A percentile compares a stretch with the other conserved stretches of the same genome.
Evolutionary conservation across 2,888 invertebrate species (phyloP).

Genomic region (Eupelmus urozonus): DNA sequence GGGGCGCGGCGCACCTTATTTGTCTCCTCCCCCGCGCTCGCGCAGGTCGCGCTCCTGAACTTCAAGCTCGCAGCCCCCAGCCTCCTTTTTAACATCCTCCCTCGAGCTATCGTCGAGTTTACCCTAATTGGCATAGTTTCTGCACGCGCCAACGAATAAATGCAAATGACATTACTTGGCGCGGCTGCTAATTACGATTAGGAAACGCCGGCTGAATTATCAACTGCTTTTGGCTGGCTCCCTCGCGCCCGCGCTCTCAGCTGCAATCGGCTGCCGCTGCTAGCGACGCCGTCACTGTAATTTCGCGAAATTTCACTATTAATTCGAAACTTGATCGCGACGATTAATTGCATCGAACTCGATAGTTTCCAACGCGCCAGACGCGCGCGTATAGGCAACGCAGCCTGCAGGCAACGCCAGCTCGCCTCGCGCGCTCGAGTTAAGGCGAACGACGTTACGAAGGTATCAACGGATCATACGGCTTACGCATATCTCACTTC

Average conservation of each 20-base stretch:
- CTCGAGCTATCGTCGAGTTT: constrained; percentile 50
- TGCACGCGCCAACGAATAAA: constrained; percentile 52
- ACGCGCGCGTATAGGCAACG: no score
- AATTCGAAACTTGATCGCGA: constrained; percentile 48
- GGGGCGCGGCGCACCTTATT: background rate
- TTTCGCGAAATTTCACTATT: constrained; percentile 49
- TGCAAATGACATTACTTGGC: constrained; percentile 56
- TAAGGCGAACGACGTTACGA: background rate
- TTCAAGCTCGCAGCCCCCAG: background rate
- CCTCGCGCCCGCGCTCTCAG: constrained; percentile 13
- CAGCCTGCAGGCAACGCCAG: no score
- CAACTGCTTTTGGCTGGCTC: constrained; percentile 51
- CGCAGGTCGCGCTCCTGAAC: background rate
- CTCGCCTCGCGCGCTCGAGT: background rate
- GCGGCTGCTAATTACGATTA: constrained; percentile 57
- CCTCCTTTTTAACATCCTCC: constrained; percentile 37
- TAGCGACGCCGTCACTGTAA: constrained; percentile 18
- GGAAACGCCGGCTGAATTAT: constrained; percentile 51
- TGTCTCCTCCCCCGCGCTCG: background rate
- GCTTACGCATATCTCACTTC: constrained; percentile 23
- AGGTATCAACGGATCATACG: constrained; percentile 32
- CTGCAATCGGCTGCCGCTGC: background rate
- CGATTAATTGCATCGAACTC: constrained; percentile 46
- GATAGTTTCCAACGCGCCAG: constrained; percentile 27
- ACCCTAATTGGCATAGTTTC: constrained; percentile 56